These are phyloP conservation scores for Limnephilus rhombicus DNA, from an alignment of 2,888 invertebrate genomes.

Conservation along the genomic window DNA sequence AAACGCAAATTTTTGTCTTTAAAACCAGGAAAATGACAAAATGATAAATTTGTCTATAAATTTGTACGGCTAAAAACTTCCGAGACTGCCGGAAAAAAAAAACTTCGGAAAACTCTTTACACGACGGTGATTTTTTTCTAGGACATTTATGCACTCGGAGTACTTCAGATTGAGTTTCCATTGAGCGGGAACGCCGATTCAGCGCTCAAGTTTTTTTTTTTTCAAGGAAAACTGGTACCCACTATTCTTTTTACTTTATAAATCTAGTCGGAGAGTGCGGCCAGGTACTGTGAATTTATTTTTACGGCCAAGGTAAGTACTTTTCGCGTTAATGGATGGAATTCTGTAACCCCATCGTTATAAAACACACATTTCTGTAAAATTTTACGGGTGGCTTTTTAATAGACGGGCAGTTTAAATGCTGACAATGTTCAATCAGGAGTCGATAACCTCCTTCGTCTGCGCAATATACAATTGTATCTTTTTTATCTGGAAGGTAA, in stretches of 20 bases:
- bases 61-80: not conserved
- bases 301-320: not conserved
- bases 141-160: slow-evolving; percentile 36
- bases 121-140: slow-evolving; percentile 20
- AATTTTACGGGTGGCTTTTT: not conserved
- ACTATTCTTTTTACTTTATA: not conserved
- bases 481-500: not conserved
- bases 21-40: not conserved
- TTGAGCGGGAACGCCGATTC: slow-evolving; percentile 33
- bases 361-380: not conserved
- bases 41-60: slow-evolving; percentile 14
- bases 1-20: not conserved
- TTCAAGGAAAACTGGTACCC: not conserved
- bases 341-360: not conserved
- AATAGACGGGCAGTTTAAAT: not conserved
- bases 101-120: slow-evolving; percentile 14
- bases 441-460: not conserved
- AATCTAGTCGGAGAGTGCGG: not conserved
- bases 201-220: slow-evolving; percentile 13
- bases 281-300: not conserved
- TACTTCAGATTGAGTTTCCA: slow-evolving; percentile 25
- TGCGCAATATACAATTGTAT: not conserved
- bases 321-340: not conserved
- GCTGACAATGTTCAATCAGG: not conserved
- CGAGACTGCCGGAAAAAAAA: not conserved